Percentiles rank a stretch among this genome's conserved stretches.
phyloP scores from a whole-genome alignment of 2,797 vertebrate species.

The Geotrypetes seraphini region DNA sequence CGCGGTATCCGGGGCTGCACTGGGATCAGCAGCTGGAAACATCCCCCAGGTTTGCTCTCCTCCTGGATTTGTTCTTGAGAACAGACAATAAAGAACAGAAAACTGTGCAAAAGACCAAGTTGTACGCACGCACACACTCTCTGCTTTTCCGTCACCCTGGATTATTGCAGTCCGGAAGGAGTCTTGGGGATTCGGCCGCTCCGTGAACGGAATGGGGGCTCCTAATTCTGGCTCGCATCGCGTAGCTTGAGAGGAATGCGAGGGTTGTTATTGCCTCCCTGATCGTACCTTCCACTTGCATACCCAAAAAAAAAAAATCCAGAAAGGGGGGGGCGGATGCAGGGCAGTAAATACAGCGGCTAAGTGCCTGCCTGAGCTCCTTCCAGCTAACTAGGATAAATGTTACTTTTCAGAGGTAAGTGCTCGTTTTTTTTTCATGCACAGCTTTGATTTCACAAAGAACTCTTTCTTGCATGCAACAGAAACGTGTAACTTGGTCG shows the following conservation, averaged over 20 bases:
- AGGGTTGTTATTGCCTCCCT: too few species aligned
- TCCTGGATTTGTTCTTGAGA: slow-evolving; percentile 16
- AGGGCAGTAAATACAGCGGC: slow-evolving; percentile 25
- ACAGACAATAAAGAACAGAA: slow-evolving; percentile 17
- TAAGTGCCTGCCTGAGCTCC: slow-evolving; percentile 33
- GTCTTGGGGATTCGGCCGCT: slow-evolving; percentile 60
- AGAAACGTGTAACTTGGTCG: slow-evolving; percentile 34
- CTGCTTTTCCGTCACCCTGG: background rate
- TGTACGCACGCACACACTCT: too few species aligned
- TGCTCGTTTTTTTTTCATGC: background rate
- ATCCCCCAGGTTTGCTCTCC: slow-evolving; percentile 28
- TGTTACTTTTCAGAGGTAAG: slow-evolving; percentile 54
- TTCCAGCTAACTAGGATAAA: slow-evolving; percentile 43
- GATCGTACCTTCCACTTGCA: slow-evolving; percentile 25
- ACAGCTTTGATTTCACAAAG: background rate
- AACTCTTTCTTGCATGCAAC: slow-evolving; percentile 3
- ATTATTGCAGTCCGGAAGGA: slow-evolving; percentile 12
- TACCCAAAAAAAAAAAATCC: too few species aligned
- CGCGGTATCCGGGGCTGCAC: slow-evolving; percentile 30
- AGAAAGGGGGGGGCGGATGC: too few species aligned
- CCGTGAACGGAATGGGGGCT: too few species aligned
- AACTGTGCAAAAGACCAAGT: slow-evolving; percentile 40
- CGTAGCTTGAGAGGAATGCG: too few species aligned
- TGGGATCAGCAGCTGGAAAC: slow-evolving; percentile 25
- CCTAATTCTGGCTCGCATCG: too few species aligned